A percentile compares a stretch with the other conserved stretches of the same genome.
These are phyloP conservation scores for Calliphora vomitoria DNA, from an alignment of 2,888 invertebrate species.

Conservation along the genomic window DNA sequence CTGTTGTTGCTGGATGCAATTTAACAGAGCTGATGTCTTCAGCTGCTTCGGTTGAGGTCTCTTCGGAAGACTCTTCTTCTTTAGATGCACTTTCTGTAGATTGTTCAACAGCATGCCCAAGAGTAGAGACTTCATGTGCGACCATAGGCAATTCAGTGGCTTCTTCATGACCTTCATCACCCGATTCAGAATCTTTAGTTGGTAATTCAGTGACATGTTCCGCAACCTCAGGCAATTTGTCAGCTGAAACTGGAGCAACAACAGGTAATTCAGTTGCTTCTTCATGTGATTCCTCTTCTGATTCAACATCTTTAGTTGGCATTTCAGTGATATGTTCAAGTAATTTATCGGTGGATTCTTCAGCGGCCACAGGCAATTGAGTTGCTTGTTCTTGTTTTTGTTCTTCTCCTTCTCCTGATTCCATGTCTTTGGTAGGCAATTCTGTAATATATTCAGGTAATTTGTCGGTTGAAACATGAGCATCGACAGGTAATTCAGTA, in stretches of 20 bases:
- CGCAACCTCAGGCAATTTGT: slow-evolving; percentile 52
- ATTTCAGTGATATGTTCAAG: slow-evolving; percentile 27
- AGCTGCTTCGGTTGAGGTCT: slow-evolving; percentile 63
- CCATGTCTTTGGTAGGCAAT: slow-evolving; percentile 20
- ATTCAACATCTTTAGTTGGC: slow-evolving; percentile 24
- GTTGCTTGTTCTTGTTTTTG: slow-evolving; percentile 21
- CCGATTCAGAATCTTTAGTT: slow-evolving; percentile 12
- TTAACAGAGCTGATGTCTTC: slow-evolving; percentile 70
- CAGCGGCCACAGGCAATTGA: background rate
- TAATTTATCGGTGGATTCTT: slow-evolving; percentile 30
- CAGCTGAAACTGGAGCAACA: slow-evolving; percentile 50
- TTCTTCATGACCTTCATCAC: background rate
- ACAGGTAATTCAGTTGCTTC: slow-evolving; percentile 64
- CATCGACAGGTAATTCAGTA: slow-evolving; percentile 67
- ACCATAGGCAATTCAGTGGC: slow-evolving; percentile 69
- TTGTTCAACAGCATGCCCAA: slow-evolving; percentile 62
- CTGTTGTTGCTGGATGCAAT: slow-evolving; percentile 75
- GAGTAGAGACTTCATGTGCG: slow-evolving; percentile 46
- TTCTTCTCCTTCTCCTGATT: background rate
- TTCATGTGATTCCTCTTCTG: slow-evolving; percentile 26
- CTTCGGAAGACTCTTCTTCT: slow-evolving; percentile 43
- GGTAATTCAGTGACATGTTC: slow-evolving; percentile 55
- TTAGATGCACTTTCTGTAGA: slow-evolving; percentile 52
- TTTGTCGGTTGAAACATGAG: slow-evolving; percentile 7
- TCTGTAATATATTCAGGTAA: slow-evolving; percentile 16